phyloP scores from a whole-genome alignment of 2,113 vertebrate species.

The Hydrolagus affinis region DNA sequence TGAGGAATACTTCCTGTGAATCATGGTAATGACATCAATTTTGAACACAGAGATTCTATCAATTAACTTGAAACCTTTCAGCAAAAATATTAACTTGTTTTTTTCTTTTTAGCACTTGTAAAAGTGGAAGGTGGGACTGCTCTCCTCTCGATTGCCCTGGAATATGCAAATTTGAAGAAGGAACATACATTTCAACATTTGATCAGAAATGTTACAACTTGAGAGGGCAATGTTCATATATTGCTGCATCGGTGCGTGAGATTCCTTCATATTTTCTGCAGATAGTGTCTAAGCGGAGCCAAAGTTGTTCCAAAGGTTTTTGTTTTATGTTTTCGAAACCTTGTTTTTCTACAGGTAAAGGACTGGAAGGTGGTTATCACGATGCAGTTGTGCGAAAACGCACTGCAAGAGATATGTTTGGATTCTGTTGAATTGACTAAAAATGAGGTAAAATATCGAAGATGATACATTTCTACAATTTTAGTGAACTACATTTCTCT shows the following conservation, averaged over 20 bases:
- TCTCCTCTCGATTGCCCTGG: neutral
- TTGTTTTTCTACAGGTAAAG: neutral
- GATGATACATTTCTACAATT: neutral
- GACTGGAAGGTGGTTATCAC: neutral
- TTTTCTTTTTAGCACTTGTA: neutral
- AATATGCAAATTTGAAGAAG: constrained; percentile 23
- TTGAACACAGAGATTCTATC: neutral
- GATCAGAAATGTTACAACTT: constrained; percentile 25
- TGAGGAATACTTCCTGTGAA: neutral
- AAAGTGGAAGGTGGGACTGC: neutral
- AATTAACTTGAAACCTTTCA: neutral
- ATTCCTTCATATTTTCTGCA: neutral
- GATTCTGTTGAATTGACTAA: neutral
- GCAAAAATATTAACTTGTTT: neutral
- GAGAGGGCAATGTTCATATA: constrained; percentile 4
- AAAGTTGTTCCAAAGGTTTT: neutral
- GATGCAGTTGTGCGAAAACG: neutral
- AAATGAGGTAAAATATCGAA: neutral
- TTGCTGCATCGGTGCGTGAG: neutral
- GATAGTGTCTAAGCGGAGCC: no score
- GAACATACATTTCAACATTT: constrained; percentile 29
- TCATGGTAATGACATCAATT: constrained; percentile 7
- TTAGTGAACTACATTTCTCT: no score
- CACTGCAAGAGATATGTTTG: neutral
- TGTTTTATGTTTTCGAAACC: neutral